Conservation (phyloP, 2,797 vertebrate genomes). For the Poeciliopsis infans region DNA sequence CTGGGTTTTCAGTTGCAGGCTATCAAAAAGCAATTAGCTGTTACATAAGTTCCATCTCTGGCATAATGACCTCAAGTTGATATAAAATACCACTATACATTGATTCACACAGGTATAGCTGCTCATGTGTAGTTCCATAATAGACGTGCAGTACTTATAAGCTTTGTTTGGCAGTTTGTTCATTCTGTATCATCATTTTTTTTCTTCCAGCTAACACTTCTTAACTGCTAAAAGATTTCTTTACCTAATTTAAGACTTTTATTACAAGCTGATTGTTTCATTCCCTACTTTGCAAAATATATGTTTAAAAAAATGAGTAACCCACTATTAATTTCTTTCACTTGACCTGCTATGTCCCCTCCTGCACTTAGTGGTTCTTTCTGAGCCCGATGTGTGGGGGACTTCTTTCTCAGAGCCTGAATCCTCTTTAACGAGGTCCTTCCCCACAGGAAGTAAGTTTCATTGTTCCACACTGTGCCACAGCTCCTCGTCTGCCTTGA, state of each 20-base stretch:
- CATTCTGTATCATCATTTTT: not conserved
- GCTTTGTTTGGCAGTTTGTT: not conserved
- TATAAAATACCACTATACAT: constrained; percentile 38
- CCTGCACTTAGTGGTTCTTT: constrained; percentile 84
- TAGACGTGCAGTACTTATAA: not conserved
- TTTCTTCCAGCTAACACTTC: not conserved
- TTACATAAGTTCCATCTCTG: constrained; percentile 58
- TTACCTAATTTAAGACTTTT: not conserved
- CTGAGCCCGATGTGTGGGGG: constrained; percentile 77
- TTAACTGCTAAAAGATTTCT: not conserved
- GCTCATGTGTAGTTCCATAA: not conserved
- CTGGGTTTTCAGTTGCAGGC: constrained; percentile 40
- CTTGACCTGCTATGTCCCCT: constrained; percentile 68
- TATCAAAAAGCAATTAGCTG: constrained; percentile 32
- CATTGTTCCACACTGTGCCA: constrained; percentile 18
- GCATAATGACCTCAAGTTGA: constrained; percentile 43
- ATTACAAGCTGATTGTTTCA: not conserved
- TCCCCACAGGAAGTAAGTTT: constrained; percentile 96
- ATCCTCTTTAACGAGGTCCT: constrained; percentile 88
- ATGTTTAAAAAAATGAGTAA: constrained; percentile 7
- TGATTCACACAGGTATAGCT: constrained; percentile 33
- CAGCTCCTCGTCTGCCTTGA: constrained; percentile 46
- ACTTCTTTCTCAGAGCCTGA: constrained; percentile 82
- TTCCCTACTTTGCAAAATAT: not conserved
- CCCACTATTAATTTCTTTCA: constrained; percentile 35